Base-by-base conservation (phyloP, 2,113 vertebrate genomes). In the Oncorhynchus keta region DNA sequence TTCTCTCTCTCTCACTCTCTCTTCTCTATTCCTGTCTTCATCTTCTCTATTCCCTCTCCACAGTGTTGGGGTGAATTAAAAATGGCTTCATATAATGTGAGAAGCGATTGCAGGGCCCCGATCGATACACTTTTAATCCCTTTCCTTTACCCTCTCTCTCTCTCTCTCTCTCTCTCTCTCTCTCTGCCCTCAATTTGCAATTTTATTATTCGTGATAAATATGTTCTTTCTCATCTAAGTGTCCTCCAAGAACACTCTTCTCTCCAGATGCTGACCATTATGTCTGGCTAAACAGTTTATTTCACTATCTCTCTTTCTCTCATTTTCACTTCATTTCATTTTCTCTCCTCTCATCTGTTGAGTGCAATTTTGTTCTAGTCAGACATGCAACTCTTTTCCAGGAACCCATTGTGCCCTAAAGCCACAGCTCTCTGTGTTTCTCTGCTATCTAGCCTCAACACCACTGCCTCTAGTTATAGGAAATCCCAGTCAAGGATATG, bases 61-160 rank as follows among this genome's bases (percentile, higher is more conserved):
- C 75, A 77, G 76, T 70, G 59, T 45, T 71, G 76, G 65, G 64
- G 84, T 84, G 90, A 92, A 90, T 92, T 91, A 93, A 93, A 91
- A 89, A 93, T 83, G 79, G 86, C 86, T 85, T 84, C 87, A 87
- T 87, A 88, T 87, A 89, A 91, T 81, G 85, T 85, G 83, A 83
- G 77, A 84, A 74, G 86, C 70, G 67, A 88, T 86, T 83, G 85
- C 87, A 67, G 69, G 32, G 82, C 69, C 81, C 22, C 49, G 89
- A 90, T 93, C 90, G 74, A 93, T 92, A 88, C 79, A 70, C 75
- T 90, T 91, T 90, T 92, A 92, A 90, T 91, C 84, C 84, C 81
- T 68, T 86, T 84, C 75, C 76, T 77, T 76, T 82, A 74, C 77
- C 65, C 67, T 68, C 73, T 39, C 79, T 76, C 20, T 61, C 32